Percentiles rank a stretch among this genome's conserved stretches.
Conservation (phyloP, 1,140 invertebrate species). For the Cataglyphis hispanica region DNA sequence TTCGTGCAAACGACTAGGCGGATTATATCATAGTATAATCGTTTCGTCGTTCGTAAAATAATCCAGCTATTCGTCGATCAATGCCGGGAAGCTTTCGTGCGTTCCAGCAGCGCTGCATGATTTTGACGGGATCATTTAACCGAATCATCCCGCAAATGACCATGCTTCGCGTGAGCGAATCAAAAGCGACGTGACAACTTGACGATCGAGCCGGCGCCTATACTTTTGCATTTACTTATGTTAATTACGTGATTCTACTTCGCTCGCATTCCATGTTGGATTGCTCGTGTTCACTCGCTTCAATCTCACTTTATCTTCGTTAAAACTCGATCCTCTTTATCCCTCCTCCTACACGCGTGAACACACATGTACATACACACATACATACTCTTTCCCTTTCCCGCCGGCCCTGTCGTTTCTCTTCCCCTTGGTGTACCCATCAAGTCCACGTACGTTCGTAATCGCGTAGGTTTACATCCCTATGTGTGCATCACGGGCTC, state of each 20-base stretch:
- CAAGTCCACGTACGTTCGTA: slow-evolving; percentile 68
- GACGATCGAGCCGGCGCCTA: slow-evolving; percentile 46
- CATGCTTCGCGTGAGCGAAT: slow-evolving; percentile 1
- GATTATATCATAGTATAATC: slow-evolving; percentile 30
- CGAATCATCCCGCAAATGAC: slow-evolving; percentile 52
- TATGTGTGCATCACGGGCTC: slow-evolving; percentile 69
- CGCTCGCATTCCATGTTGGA: slow-evolving; percentile 15
- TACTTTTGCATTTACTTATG: slow-evolving; percentile 79
- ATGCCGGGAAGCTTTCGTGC: slow-evolving; percentile 12
- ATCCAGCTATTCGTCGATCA: slow-evolving; percentile 37
- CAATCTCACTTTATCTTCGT: background rate
- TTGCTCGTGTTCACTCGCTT: background rate
- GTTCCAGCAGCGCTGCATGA: background rate
- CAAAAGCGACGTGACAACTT: slow-evolving; percentile 47
- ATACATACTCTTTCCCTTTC: slow-evolving; percentile 4
- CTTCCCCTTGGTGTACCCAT: slow-evolving; percentile 59
- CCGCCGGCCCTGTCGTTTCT: slow-evolving; percentile 50
- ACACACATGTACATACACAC: background rate
- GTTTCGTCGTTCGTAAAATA: slow-evolving; percentile 40
- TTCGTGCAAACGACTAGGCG: background rate
- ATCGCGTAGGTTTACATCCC: slow-evolving; percentile 71
- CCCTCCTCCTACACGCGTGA: background rate
- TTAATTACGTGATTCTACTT: slow-evolving; percentile 78
- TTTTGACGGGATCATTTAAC: slow-evolving; percentile 46
- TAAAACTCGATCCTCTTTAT: slow-evolving; percentile 31